Conservation (phyloP, 53 echinoderm and acorn worm genomes). For the Zoroaster sp. region DNA sequence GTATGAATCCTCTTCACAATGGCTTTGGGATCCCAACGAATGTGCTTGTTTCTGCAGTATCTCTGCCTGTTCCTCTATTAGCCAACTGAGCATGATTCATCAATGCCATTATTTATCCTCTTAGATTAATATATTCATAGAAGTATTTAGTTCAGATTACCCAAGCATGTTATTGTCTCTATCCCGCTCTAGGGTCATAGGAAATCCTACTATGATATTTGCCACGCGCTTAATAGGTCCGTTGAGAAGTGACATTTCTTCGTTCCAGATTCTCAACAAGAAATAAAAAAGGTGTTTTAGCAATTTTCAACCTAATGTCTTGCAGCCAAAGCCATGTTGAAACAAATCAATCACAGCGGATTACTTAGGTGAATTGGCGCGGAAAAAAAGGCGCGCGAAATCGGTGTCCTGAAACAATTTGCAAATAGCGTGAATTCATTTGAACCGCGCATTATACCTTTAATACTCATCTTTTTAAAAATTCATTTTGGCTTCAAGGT, state of each 20-base stretch:
- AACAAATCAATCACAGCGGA: conserved; percentile 17
- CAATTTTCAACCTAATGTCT: background rate
- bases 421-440: background rate
- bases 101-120: background rate
- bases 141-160: background rate
- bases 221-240: background rate
- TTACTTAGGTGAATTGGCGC: background rate
- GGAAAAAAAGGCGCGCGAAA: conserved; percentile 9
- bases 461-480: background rate
- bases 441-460: background rate
- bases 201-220: background rate
- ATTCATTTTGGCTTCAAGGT: background rate
- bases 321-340: background rate
- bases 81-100: background rate
- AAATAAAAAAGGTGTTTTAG: background rate
- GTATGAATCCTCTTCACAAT: no score
- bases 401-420: conserved; percentile 32
- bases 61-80: no score
- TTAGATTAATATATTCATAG: background rate
- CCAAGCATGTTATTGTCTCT: background rate
- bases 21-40: no score
- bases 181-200: background rate
- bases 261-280: background rate
- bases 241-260: background rate
- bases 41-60: no score